A percentile compares a stretch with the other conserved stretches of the same genome.
phyloP scores from a whole-genome alignment of 1,140 invertebrate genomes.

The Macrosteles quadrilineatus region DNA sequence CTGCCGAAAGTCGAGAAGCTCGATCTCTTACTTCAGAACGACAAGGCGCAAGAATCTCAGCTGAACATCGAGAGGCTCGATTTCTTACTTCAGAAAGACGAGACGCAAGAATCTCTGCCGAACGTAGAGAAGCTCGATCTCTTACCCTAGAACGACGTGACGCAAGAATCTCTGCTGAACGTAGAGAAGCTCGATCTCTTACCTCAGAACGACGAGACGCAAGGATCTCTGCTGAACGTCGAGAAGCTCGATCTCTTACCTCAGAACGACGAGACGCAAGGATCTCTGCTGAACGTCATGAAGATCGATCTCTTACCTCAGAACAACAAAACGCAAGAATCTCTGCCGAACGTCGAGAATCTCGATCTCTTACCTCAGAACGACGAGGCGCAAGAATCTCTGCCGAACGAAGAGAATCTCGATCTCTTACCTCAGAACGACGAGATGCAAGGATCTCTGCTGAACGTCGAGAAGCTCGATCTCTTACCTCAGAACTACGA shows the following conservation, averaged over 20 bases:
- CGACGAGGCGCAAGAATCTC: neutral
- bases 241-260: neutral
- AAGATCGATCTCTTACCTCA: too few species aligned
- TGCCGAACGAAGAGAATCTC: neutral
- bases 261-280: conserved; percentile 12
- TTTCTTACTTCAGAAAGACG: too few species aligned
- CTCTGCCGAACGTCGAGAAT: too few species aligned
- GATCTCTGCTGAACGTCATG: neutral
- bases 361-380: too few species aligned
- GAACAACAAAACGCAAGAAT: too few species aligned
- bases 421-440: conserved; percentile 11
- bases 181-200: neutral
- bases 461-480: neutral
- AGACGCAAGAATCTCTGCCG: too few species aligned
- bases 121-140: neutral
- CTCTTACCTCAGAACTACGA: too few species aligned
- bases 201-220: conserved; percentile 9
- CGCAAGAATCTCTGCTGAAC: neutral
- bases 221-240: neutral
- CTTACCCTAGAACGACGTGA: too few species aligned
- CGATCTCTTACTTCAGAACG: neutral
- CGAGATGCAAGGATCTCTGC: neutral
- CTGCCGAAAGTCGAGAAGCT: neutral
- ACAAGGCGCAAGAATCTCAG: neutral
- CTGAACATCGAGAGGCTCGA: neutral